Base-by-base conservation (phyloP, 2,797 vertebrate species). In the Chaetophractus vellerosus region DNA sequence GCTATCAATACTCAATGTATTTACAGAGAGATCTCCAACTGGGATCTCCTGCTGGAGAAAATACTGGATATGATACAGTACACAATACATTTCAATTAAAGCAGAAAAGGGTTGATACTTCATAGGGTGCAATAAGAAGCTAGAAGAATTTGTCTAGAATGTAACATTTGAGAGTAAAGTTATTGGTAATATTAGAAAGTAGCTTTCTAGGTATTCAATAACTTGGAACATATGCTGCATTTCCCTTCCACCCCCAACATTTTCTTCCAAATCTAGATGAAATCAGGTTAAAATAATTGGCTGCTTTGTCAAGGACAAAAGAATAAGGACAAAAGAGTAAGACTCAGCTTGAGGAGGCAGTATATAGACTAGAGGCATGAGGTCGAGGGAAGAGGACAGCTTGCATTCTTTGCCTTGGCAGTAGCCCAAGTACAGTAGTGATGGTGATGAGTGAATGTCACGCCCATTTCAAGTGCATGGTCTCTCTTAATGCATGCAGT, bases 71-170 rank as follows among this genome's bases (percentile, higher is more conserved):
- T 81, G 88, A 95, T 88, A 89, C 50, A 96, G 83, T 38, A 63
- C 68, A 85, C n/a, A 75, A 48, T 91, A 85, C 59, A 94, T 96
- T 97, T 96, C 93, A 96, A 94, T 97, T 96, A 97, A 96, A 94
- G 74, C 15, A 55, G 88, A 86, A 93, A 91, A 83, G 52, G 91
- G 36, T 66, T 81, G 23, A 28, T 79, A 66, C 66, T 84, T 92
- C 72, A 85, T 9, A 85, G 26, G 85, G 41, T 31, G 57, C 57
- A 93, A 59, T 55, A 33, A 26, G 63, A 91, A 89, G 45, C 82
- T 61, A 89, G 33, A 92, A 91, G 84, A 91, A 91, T 87, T 33
- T 81, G 66, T 87, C 76, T 38, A 31, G 57, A 96, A 93, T 66
- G 38, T 86, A 85, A 95, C 69, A 71, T 48, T 50, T 76, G 69